Base-by-base conservation (phyloP, 2,888 invertebrate species). In the Tolmerus cingulatus region DNA sequence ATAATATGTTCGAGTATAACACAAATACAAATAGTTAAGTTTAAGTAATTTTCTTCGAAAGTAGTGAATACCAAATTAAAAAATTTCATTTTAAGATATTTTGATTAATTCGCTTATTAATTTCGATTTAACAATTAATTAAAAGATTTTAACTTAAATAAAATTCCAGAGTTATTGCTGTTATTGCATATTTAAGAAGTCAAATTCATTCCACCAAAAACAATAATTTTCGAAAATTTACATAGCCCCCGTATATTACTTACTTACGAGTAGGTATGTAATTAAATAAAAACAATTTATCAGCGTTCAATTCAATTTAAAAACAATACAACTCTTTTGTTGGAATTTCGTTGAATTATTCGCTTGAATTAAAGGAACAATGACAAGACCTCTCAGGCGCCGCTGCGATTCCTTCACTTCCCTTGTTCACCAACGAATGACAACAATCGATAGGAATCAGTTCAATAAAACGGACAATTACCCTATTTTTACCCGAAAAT, bases 361-460 rank as follows among this genome's bases (percentile, higher is more conserved):
- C 23, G 66, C 66, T 19, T n/a, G 14, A n/a, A 66, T 19, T n/a
- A 27, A n/a, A 66, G 27, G 23, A 66, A 66, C 27, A 66, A 66
- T 66, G 12, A 23, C 66, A 66, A 23, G 12, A 12, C 3, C 27
- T 66, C 27, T 51, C 51, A 51, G 51, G 19, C 51, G 51, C n/a
- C 66, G 66, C 66, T 5, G 19, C 19, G 19, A 19, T 19, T 55
- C 40, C 37, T 37, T 37, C 43, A 78, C 5, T 77, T 19, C 40
- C 19, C 14, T 23, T 78, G 5, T 78, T 5, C 37, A 40, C 43
- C 55, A 1, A 30, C 1, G n/a, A 81, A 14, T 51, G 55, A 81
- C 30, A 81, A 55, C 27, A 81, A 81, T 81, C 81, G 23, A 51
- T 51, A 81, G 14, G 51, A 81, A 81, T 81, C 81, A 81, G 81